phyloP scores from a whole-genome alignment of 1,140 invertebrate species.

The Antheraea pernyi region DNA sequence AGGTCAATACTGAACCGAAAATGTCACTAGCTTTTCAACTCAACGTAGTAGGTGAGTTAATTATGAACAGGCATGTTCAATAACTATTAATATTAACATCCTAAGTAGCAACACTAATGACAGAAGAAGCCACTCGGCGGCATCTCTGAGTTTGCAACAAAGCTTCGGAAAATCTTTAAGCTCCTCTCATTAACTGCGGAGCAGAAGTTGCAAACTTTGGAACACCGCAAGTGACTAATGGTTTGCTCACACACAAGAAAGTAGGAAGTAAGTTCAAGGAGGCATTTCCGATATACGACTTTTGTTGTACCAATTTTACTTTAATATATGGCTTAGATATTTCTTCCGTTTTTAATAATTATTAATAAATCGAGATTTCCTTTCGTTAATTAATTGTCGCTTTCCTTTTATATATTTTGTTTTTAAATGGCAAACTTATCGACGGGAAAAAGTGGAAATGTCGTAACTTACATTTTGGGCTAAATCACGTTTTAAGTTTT shows the following conservation, averaged over 20 bases:
- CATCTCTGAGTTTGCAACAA: neutral
- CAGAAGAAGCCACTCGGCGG: neutral
- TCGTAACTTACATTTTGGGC: too few relatives aligned
- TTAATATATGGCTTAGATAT: neutral
- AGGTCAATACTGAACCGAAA: constrained; percentile 95
- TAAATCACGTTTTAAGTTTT: too few relatives aligned
- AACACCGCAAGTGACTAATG: constrained; percentile 2
- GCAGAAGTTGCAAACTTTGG: constrained; percentile 4
- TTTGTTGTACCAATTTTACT: neutral
- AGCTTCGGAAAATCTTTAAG: neutral
- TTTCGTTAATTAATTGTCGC: too few relatives aligned
- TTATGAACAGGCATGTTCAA: neutral
- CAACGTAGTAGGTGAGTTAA: constrained; percentile 91
- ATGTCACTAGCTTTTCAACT: constrained; percentile 93
- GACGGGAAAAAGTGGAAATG: too few relatives aligned
- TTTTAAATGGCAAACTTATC: too few relatives aligned
- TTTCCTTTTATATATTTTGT: too few relatives aligned
- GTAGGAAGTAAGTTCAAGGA: neutral
- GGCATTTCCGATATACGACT: neutral
- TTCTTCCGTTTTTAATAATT: too few relatives aligned
- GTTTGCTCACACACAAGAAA: neutral
- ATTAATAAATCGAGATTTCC: too few relatives aligned
- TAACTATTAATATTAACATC: neutral
- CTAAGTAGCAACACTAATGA: neutral
- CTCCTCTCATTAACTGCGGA: neutral